Conservation (phyloP, 2,888 invertebrate species). For the Podabrus alpinus region DNA sequence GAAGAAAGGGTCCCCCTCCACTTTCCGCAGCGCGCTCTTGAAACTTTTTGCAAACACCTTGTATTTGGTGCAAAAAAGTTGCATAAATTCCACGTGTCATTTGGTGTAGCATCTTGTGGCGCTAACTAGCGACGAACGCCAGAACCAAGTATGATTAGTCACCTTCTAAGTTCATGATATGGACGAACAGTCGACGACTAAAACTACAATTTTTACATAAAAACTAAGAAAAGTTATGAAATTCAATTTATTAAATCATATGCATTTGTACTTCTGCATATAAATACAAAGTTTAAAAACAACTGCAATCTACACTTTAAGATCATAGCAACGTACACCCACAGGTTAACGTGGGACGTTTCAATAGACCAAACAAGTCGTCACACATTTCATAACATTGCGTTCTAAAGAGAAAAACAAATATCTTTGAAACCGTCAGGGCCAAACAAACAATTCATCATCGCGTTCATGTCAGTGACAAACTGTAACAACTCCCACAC, state of each 20-base stretch:
- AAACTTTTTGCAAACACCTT: too few relatives aligned
- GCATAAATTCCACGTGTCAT: too few relatives aligned
- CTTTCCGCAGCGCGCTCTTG: too few relatives aligned
- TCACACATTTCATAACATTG: conserved; percentile 45
- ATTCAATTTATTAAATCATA: conserved; percentile 33
- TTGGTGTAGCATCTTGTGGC: too few relatives aligned
- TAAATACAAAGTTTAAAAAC: conserved; percentile 30
- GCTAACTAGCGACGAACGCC: too few relatives aligned
- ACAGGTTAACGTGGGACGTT: neutral
- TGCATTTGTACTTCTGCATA: conserved; percentile 44
- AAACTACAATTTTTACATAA: neutral
- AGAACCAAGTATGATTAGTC: too few relatives aligned
- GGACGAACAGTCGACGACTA: conserved; percentile 8
- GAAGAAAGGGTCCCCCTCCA: too few relatives aligned
- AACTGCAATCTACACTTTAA: neutral
- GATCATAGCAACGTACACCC: neutral
- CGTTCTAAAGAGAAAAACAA: conserved; percentile 18
- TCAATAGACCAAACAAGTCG: conserved; percentile 49
- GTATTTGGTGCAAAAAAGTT: too few relatives aligned
- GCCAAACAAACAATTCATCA: neutral
- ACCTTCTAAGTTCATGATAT: too few relatives aligned
- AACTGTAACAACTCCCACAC: too few relatives aligned
- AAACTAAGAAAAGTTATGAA: conserved; percentile 35
- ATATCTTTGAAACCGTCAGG: conserved; percentile 12
- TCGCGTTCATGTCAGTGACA: conserved; percentile 46